Evolutionary conservation across 2,888 invertebrate genomes (phyloP).

Genomic region (Philereme vetulata): DNA sequence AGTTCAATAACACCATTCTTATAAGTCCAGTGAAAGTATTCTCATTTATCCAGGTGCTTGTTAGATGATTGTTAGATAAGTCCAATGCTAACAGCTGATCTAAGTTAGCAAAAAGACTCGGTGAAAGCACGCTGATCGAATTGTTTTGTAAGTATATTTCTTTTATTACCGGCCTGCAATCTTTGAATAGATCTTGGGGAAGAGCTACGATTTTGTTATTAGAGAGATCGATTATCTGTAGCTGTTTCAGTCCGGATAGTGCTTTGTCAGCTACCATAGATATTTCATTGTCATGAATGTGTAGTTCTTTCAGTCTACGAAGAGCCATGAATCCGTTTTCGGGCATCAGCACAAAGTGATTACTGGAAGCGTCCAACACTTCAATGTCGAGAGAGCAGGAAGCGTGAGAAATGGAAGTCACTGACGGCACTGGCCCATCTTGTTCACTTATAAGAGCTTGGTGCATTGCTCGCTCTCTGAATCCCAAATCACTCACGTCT

Average conservation of each 20-base stretch:
- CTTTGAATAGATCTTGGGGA: constrained; percentile 93
- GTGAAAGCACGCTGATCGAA: constrained; percentile 93
- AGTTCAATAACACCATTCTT: constrained; percentile 92
- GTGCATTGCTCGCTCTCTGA: constrained; percentile 88
- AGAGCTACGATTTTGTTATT: constrained; percentile 95
- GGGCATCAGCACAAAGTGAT: constrained; percentile 93
- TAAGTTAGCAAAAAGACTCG: constrained; percentile 93
- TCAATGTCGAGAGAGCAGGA: constrained; percentile 92
- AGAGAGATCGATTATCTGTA: constrained; percentile 94
- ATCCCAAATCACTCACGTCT: constrained; percentile 94
- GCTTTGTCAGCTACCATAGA: constrained; percentile 94
- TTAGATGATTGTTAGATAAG: constrained; percentile 93
- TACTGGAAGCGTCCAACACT: constrained; percentile 91
- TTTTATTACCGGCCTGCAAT: constrained; percentile 90
- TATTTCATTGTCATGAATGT: constrained; percentile 94
- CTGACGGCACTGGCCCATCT: constrained; percentile 73
- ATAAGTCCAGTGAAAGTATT: constrained; percentile 94
- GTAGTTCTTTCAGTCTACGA: constrained; percentile 90
- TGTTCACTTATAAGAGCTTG: constrained; percentile 86
- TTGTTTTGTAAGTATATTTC: constrained; percentile 96
- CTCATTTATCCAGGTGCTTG: constrained; percentile 93
- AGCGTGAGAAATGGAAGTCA: constrained; percentile 69
- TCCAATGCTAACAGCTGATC: constrained; percentile 92
- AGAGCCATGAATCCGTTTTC: constrained; percentile 92
- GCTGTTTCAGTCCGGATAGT: constrained; percentile 89